phyloP scores from a whole-genome alignment of 1,140 invertebrate species.

The Bombus soroeensis region DNA sequence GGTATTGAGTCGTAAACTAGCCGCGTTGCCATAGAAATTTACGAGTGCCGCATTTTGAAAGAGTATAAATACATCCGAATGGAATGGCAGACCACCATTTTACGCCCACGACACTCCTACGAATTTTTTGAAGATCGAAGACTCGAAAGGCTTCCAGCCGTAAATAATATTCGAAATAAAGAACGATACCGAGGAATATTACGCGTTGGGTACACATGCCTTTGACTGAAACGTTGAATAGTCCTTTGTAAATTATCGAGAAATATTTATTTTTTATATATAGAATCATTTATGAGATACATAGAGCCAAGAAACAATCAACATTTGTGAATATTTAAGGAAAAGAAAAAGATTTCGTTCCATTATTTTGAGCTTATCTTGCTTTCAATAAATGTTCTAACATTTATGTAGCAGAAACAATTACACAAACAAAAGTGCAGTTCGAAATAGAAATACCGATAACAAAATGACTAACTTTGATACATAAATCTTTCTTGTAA shows the following conservation, averaged over 20 bases:
- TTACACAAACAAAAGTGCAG: too few species aligned
- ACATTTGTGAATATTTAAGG: too few species aligned
- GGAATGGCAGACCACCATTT: background rate
- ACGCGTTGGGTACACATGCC: background rate
- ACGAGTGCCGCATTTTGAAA: background rate
- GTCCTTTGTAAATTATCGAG: background rate
- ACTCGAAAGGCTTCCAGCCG: background rate
- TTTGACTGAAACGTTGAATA: background rate
- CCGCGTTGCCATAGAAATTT: conserved; percentile 1
- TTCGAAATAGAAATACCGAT: too few species aligned
- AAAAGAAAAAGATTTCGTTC: too few species aligned
- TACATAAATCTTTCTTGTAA: too few species aligned
- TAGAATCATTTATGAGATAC: too few species aligned
- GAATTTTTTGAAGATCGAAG: conserved; percentile 5
- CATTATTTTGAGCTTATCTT: too few species aligned
- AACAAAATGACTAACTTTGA: too few species aligned
- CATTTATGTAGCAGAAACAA: too few species aligned
- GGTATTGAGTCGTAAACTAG: conserved; percentile 16
- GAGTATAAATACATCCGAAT: conserved; percentile 8
- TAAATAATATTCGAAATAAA: background rate
- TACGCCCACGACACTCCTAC: background rate
- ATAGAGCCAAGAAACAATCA: too few species aligned
- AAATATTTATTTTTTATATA: background rate
- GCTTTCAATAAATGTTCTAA: too few species aligned
- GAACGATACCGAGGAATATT: background rate